Evolutionary conservation across 2,888 invertebrate species (phyloP).

Genomic region (Eupeodes latifasciatus): DNA sequence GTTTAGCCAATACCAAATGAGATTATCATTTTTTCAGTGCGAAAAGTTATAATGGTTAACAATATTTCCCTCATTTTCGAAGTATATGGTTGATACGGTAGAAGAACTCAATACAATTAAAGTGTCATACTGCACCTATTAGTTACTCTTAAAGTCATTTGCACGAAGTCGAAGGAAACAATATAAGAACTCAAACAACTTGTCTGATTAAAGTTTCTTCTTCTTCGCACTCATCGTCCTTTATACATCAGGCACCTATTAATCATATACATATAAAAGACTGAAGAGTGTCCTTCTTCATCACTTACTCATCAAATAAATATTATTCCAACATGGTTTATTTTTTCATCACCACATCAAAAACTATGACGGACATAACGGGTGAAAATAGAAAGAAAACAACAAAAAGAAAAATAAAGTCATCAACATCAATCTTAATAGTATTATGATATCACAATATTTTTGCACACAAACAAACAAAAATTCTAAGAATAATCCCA

Average conservation of each 20-base stretch:
- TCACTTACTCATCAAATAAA: conserved; percentile 66
- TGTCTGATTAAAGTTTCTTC: no score
- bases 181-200: conserved; percentile 40
- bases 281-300: conserved; percentile 21
- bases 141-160: conserved; percentile 19
- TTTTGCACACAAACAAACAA: conserved; percentile 17
- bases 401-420: conserved; percentile 44
- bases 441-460: conserved; percentile 64
- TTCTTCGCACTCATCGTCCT: conserved; percentile 42
- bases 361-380: no score
- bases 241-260: conserved; percentile 42
- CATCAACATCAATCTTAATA: conserved; percentile 74
- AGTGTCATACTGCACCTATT: neutral
- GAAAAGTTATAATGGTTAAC: no score
- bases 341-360: neutral
- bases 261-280: conserved; percentile 44
- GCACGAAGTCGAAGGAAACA: neutral
- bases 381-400: neutral
- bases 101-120: neutral
- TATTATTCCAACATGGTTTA: conserved; percentile 16
- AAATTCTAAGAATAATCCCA: conserved; percentile 48
- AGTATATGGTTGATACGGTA: no score
- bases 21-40: no score
- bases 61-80: no score
- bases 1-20: no score